Evolutionary conservation across 2,113 vertebrate species (phyloP).

Genomic region (Orthonyx spaldingii): DNA sequence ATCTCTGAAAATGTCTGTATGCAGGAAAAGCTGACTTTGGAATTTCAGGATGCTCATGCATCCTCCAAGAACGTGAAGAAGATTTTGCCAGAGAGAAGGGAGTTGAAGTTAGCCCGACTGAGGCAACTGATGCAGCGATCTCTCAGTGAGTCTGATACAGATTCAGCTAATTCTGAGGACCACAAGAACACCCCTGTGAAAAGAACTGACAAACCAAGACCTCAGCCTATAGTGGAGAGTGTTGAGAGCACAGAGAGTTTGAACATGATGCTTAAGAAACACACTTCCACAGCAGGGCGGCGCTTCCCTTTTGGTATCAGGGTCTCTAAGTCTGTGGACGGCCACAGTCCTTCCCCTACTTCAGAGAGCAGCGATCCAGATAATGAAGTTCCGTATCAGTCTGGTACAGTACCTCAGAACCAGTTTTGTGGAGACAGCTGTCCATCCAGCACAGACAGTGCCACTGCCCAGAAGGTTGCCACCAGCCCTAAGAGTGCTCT

Average conservation of each 20-base stretch:
- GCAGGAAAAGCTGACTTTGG: constrained; percentile 82
- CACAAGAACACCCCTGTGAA: constrained; percentile 72
- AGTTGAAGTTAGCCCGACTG: constrained; percentile 87
- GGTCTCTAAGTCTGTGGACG: constrained; percentile 83
- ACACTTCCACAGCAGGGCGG: constrained; percentile 74
- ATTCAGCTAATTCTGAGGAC: constrained; percentile 84
- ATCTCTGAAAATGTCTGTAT: constrained; percentile 78
- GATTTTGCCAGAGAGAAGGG: constrained; percentile 81
- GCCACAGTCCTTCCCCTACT: constrained; percentile 85
- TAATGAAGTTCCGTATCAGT: constrained; percentile 64
- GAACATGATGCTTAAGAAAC: constrained; percentile 83
- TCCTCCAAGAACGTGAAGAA: constrained; percentile 72
- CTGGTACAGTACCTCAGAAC: constrained; percentile 43
- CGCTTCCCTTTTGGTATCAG: constrained; percentile 84
- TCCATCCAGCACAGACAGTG: constrained; percentile 37
- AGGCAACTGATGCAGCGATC: constrained; percentile 93
- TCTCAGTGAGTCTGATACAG: constrained; percentile 89
- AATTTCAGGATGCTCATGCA: constrained; percentile 77
- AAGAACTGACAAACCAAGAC: constrained; percentile 81
- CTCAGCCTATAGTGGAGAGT: constrained; percentile 84
- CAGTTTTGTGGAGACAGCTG: constrained; percentile 64
- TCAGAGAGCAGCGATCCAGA: constrained; percentile 84
- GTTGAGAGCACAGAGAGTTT: constrained; percentile 78
- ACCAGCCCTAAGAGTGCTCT: constrained; percentile 97
- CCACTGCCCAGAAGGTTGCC: constrained; percentile 77